These are phyloP conservation scores for Anthoscopus minutus DNA, from an alignment of 2,113 vertebrate species.

Conservation along the genomic window DNA sequence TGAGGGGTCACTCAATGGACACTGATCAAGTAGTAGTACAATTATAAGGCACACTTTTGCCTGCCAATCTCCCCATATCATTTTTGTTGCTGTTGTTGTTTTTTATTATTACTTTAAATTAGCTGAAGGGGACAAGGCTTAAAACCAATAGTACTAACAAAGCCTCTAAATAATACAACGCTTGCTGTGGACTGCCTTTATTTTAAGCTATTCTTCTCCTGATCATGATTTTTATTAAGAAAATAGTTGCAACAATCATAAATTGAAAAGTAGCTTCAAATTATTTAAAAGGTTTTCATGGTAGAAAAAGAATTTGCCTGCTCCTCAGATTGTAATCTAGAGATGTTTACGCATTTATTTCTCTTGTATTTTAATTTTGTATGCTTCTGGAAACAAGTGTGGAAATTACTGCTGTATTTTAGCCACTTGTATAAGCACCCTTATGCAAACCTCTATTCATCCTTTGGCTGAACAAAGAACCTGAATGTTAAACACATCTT, in stretches of 20 bases:
- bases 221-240: neutral
- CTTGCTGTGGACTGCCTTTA: neutral
- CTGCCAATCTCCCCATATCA: neutral
- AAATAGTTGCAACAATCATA: neutral
- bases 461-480: neutral
- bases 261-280: neutral
- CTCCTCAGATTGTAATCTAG: neutral
- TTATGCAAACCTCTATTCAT: neutral
- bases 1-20: neutral
- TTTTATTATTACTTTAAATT: neutral
- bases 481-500: neutral
- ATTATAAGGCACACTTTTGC: neutral
- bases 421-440: neutral
- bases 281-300: neutral
- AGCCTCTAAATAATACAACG: neutral
- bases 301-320: neutral
- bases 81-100: rapidly evolving
- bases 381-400: neutral
- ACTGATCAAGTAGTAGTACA: neutral
- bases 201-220: neutral
- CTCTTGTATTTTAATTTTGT: neutral
- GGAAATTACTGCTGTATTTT: neutral
- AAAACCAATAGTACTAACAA: neutral
- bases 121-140: neutral
- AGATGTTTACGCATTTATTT: neutral